phyloP scores from a whole-genome alignment of 2,797 vertebrate species.

The Halcyon chelicuti region DNA sequence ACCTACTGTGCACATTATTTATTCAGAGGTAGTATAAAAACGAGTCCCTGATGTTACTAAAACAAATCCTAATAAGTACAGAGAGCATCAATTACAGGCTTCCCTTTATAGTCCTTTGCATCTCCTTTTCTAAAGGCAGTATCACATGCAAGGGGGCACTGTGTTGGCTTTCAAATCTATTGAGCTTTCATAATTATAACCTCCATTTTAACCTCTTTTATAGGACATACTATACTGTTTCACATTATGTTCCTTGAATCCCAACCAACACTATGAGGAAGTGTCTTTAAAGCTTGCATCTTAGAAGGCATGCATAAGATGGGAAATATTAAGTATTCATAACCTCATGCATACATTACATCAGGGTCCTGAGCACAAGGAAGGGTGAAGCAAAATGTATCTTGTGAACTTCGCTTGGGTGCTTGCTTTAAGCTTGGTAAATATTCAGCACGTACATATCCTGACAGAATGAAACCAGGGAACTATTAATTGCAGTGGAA shows the following conservation, averaged over 20 bases:
- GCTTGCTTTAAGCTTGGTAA: slow-evolving; percentile 56
- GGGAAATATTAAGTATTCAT: slow-evolving; percentile 40
- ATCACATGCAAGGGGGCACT: slow-evolving; percentile 50
- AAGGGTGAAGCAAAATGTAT: slow-evolving; percentile 44
- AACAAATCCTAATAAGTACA: slow-evolving; percentile 77
- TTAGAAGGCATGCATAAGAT: slow-evolving; percentile 46
- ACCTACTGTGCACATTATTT: slow-evolving; percentile 76
- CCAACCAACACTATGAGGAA: slow-evolving; percentile 40
- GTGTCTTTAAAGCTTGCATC: slow-evolving; percentile 39
- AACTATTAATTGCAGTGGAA: slow-evolving; percentile 31
- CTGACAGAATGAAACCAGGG: slow-evolving; percentile 52
- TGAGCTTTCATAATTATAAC: slow-evolving; percentile 72
- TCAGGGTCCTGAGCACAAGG: neutral
- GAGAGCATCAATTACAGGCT: slow-evolving; percentile 69
- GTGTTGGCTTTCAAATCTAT: slow-evolving; percentile 62
- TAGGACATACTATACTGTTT: slow-evolving; percentile 33
- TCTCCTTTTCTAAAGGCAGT: slow-evolving; percentile 50
- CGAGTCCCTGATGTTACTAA: slow-evolving; percentile 75
- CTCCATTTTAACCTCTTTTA: slow-evolving; percentile 66
- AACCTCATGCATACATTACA: slow-evolving; percentile 3
- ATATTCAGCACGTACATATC: slow-evolving; percentile 48
- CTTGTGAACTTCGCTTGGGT: slow-evolving; percentile 23
- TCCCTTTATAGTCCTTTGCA: slow-evolving; percentile 72
- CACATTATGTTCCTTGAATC: slow-evolving; percentile 55
- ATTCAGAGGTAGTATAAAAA: slow-evolving; percentile 78